Evolutionary conservation across 2,797 vertebrate genomes (phyloP), one percentile per base, ranked within the genome.

Genomic region (Bovichtus diacanthus): DNA sequence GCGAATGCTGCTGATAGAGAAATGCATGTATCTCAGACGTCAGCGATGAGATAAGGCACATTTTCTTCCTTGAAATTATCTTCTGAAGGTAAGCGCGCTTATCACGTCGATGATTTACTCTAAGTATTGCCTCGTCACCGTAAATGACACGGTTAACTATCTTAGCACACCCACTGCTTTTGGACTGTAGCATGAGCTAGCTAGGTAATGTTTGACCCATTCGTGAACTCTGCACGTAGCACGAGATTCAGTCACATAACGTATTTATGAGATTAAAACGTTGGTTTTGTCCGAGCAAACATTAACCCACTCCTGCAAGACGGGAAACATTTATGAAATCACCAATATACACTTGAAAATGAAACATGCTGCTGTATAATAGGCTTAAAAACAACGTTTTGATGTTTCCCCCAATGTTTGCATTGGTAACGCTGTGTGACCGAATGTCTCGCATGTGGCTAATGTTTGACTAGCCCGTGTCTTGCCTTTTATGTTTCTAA

Each of bases 51-150:
- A 36, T 34, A 56, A 70, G 2, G 9, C 18, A 25, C 2, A 1
- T 3, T 9, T 65, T 55, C n/a, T 23, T 1, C 0, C 4, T 19
- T 0, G 0, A 29, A n/a, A 1, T 38, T 5, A 4, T 31, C 12
- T 3, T 64, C 31, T 27, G 3, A 12, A 53, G 71, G 86, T 81
- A 62, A 51, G 55, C 18, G 19, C 12, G 2, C 18, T 43, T 13
- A 0, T 18, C 0, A 2, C 4, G 3, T 19, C 11, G 12, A 10
- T 15, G 3, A 25, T 29, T 3, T 16, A 10, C 38, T 39, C 9
- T 4, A 1, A 25, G 38, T 3, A 11, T 34, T n/a, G 4, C 29
- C 10, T 7, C 8, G 16, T 51, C 9, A 3, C 4, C 1, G 49
- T 31, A 9, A 67, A 19, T 31, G 1, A 41, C 15, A 10, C 15